Evolutionary conservation across 2,888 invertebrate genomes (phyloP), one percentile per base, ranked within the genome.

Genomic region (Odontothrips loti): DNA sequence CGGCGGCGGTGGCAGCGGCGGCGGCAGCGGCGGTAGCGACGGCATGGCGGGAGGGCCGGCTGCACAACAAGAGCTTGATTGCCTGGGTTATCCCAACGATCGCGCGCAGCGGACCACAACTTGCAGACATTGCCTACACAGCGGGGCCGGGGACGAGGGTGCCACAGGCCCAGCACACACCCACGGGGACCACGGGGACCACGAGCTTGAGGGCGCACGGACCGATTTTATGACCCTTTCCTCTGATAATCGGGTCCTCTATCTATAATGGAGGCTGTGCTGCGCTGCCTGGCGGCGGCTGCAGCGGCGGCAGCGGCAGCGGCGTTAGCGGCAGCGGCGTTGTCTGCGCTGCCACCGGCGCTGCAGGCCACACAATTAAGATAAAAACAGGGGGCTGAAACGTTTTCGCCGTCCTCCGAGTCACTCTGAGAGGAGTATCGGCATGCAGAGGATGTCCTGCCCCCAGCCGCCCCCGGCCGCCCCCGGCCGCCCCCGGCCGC

Each of bases 81-180:
- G 68, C 27, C 68, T 10, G 68, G 68, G 68, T 23, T 75, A 23
- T 68, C 68, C 23, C 6, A 27, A 10, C 68, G 68, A 68, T 68
- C 68, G 68, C 68, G 68, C 11, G 27, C 68, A 75, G 12, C 27
- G 68, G 23, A 12, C 27, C 23, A 10, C 68, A 75, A 75, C 68
- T 75, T 58, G 58, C 68, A 75, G 68, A 27, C 68, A 75, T 75
- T 75, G 68, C 68, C 68, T 75, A 75, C 68, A 75, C 27, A 27
- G 58, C 58, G 58, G 20, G 1, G 58, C 0, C 51, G 34, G 34
- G 34, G 34, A 6, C 58, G 58, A 1, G 20, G 23, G 27, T 23
- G 23, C 68, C 68, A n/a, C 23, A n/a, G 23, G 68, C 68, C 27
- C 1, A 1, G 68, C 68, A 6, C 11, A 23, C 68, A 51, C 15